Evolutionary conservation across 2,797 vertebrate species (phyloP), one percentile per base, ranked within the genome.

Genomic region (Gallinago nigripennis): DNA sequence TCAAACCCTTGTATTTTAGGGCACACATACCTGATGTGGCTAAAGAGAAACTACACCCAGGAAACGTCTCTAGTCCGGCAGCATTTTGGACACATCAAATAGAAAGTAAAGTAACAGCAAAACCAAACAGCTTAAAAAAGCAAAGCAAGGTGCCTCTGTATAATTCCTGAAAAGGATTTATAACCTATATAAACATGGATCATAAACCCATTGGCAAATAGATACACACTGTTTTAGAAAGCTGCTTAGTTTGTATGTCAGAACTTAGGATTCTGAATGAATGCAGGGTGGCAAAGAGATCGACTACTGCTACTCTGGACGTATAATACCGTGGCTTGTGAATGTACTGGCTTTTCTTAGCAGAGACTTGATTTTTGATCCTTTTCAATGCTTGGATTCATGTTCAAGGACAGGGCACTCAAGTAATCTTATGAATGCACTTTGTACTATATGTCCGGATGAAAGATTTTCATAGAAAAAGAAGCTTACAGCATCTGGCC

Each of bases 201-300:
- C 92, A 94, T 96, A 98, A 98, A 97, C 93, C 92, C 92, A 95
- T 84, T 95, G 97, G 97, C 95, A 97, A 97, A 97, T 35, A 97
- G 78, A 94, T 82, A 83, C 63, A 90, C 88, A 95, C 77, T 89
- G 54, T 94, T 94, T 94, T 85, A 82, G 95, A 82, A 95, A 96
- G 90, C 92, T 89, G 69, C 90, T 97, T 94, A 82, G 51, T 95
- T 97, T 85, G 66, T 94, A 88, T 54, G 82, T 88, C 76, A 83
- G 85, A 96, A 94, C 73, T 75, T 56, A 37, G 77, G 95, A 90
- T 70, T 94, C 77, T 75, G 90, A 83, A 73, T 76, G 88, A 95
- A 57, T 12, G 61, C 75, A 66, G 70, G 11, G 53, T 79, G 50
- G 77, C 84, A 82, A 46, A 80, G 66, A 71, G 68, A 88, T 43